These are phyloP conservation scores for Polydrusus pterygomalis DNA, from an alignment of 2,888 invertebrate genomes.

Conservation along the genomic window DNA sequence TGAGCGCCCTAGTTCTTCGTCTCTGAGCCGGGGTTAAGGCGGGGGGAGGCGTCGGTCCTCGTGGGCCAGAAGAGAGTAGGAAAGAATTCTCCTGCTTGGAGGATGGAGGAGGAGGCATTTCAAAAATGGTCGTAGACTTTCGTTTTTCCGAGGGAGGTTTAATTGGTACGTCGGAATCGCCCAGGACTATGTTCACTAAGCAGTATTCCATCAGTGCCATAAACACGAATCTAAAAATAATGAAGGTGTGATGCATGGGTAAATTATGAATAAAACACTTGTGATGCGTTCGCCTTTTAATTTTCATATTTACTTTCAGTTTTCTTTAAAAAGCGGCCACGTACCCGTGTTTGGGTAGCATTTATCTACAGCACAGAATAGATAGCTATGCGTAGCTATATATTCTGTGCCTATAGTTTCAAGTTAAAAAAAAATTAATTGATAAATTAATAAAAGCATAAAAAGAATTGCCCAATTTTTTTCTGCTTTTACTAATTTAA, in stretches of 20 bases:
- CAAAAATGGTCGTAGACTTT: slow-evolving; percentile 74
- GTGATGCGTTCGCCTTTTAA: too few relatives aligned
- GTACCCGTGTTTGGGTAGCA: too few relatives aligned
- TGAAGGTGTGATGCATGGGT: not conserved
- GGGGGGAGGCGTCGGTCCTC: slow-evolving; percentile 68
- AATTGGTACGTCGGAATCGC: slow-evolving; percentile 79
- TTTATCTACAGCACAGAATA: too few relatives aligned
- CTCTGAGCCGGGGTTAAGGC: slow-evolving; percentile 76
- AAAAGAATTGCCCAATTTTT: too few relatives aligned
- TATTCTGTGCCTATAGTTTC: too few relatives aligned
- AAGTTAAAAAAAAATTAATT: too few relatives aligned
- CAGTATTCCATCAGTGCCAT: slow-evolving; percentile 96
- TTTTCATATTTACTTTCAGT: too few relatives aligned
- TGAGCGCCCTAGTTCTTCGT: slow-evolving; percentile 79
- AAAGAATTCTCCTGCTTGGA: slow-evolving; percentile 71
- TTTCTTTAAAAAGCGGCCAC: too few relatives aligned
- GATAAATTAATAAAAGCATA: too few relatives aligned
- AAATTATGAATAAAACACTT: too few relatives aligned
- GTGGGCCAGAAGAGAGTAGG: slow-evolving; percentile 68
- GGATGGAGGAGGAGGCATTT: slow-evolving; percentile 72
- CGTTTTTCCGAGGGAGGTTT: slow-evolving; percentile 72
- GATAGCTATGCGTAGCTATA: too few relatives aligned
- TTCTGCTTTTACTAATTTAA: too few relatives aligned
- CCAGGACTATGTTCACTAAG: slow-evolving; percentile 88
- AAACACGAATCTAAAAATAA: slow-evolving; percentile 84